These are phyloP conservation scores for Brenthis ino DNA, from an alignment of 2,888 invertebrate species.

Conservation along the genomic window DNA sequence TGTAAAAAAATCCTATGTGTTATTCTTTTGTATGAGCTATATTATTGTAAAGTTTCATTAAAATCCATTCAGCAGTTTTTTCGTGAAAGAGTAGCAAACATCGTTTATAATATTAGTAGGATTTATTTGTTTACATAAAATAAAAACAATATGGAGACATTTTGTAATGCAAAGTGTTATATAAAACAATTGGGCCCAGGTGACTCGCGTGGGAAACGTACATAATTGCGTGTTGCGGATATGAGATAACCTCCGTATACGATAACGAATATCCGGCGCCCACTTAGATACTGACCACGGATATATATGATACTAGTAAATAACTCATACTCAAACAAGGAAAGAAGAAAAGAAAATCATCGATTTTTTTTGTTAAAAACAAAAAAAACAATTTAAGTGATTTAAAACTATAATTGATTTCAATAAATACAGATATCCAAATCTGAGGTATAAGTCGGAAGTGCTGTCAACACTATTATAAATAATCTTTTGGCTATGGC, in stretches of 20 bases:
- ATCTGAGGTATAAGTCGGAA: slow-evolving; percentile 70
- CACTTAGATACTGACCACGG: slow-evolving; percentile 61
- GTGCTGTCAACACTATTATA: slow-evolving; percentile 72
- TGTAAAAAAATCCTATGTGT: too few relatives aligned
- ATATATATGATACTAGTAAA: slow-evolving; percentile 41
- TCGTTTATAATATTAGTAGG: too few relatives aligned
- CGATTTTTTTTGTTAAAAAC: too few relatives aligned
- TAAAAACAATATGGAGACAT: not conserved
- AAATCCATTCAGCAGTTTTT: too few relatives aligned
- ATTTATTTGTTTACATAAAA: not conserved
- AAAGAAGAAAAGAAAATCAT: not conserved
- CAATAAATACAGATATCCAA: slow-evolving; percentile 43
- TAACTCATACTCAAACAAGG: slow-evolving; percentile 1
- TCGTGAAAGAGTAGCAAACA: too few relatives aligned
- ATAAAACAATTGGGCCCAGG: slow-evolving; percentile 37
- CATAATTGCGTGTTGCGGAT: slow-evolving; percentile 65
- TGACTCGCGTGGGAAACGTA: slow-evolving; percentile 71
- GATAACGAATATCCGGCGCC: slow-evolving; percentile 63
- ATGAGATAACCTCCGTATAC: slow-evolving; percentile 60
- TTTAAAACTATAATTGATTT: slow-evolving; percentile 23
- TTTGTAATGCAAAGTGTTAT: slow-evolving; percentile 2
- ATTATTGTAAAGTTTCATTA: too few relatives aligned
- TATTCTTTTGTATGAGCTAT: too few relatives aligned
- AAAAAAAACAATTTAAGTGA: too few relatives aligned
- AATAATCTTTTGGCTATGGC: slow-evolving; percentile 71